Evolutionary conservation across 2,797 vertebrate species (phyloP).

Genomic region (Falco biarmicus): DNA sequence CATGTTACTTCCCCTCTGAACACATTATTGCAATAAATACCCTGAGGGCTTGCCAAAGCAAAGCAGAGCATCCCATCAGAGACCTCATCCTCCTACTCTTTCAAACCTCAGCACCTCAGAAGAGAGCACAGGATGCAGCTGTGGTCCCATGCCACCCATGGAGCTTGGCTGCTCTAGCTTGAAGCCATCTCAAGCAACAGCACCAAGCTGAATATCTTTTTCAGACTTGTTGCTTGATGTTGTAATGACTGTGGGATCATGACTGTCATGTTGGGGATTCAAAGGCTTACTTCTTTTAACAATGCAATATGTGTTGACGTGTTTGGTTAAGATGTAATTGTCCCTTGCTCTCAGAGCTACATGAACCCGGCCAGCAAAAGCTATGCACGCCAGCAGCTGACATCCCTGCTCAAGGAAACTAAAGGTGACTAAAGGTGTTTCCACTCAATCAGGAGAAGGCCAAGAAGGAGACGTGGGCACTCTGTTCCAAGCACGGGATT

Average conservation of each 20-base stretch:
- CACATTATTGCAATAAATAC: neutral
- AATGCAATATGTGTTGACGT: neutral
- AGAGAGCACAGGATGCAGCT: neutral
- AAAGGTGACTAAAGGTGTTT: neutral
- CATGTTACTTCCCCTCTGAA: neutral
- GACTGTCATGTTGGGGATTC: neutral
- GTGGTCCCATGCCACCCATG: neutral
- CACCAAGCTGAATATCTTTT: neutral
- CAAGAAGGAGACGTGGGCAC: neutral
- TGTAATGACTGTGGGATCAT: neutral
- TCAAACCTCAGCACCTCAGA: neutral
- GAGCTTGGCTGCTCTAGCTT: neutral
- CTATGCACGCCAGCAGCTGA: neutral
- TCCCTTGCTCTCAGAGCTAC: neutral
- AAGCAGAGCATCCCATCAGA: neutral
- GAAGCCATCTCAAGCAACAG: neutral
- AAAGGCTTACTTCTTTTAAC: slow-evolving; percentile 23
- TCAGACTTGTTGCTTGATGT: slow-evolving; percentile 8
- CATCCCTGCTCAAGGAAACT: neutral
- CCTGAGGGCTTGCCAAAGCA: neutral
- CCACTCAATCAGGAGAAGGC: neutral
- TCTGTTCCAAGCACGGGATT: neutral
- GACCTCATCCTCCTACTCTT: neutral
- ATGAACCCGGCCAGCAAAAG: neutral
- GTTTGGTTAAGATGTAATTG: neutral